A percentile compares a stretch with the other conserved stretches of the same genome.
phyloP scores from a whole-genome alignment of 2,888 invertebrate species.

The Caenorhabditis angaria region DNA sequence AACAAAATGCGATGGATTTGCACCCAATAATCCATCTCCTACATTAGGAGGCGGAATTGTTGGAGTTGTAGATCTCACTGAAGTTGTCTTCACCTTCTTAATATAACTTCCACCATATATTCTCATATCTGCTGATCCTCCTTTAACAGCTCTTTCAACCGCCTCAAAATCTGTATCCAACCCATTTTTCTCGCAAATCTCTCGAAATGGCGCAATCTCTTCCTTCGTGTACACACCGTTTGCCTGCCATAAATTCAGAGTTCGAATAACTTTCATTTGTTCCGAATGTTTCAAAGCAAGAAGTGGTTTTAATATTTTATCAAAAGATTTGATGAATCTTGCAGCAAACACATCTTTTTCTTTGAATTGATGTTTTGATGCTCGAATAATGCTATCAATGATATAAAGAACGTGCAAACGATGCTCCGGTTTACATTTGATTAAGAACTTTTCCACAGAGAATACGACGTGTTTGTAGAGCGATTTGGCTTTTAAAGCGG shows the following conservation, averaged over 20 bases:
- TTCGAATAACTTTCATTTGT: constrained; percentile 93
- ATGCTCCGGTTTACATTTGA: constrained; percentile 97
- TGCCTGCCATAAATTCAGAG: constrained; percentile 98
- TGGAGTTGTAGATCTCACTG: constrained; percentile 3
- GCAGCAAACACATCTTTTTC: constrained; percentile 97
- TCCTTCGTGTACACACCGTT: constrained; percentile 95
- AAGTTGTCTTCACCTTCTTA: constrained; percentile 10
- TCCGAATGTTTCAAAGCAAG: constrained; percentile 97
- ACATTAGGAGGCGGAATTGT: constrained; percentile 6
- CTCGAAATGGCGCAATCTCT: constrained; percentile 85
- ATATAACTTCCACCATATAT: constrained; percentile 53
- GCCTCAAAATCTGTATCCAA: constrained; percentile 59
- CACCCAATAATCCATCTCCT: constrained; percentile 28
- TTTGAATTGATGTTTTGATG: constrained; percentile 96
- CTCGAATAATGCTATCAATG: constrained; percentile 96
- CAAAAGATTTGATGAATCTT: constrained; percentile 93
- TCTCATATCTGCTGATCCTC: constrained; percentile 63
- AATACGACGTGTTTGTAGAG: constrained; percentile 99
- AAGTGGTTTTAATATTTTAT: constrained; percentile 89
- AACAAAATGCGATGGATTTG: constrained; percentile 10
- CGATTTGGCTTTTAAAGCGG: constrained; percentile 97
- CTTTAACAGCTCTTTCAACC: constrained; percentile 67
- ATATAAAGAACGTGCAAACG: constrained; percentile 98
- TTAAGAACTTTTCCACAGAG: constrained; percentile 97
- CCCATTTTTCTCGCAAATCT: constrained; percentile 53